These are phyloP conservation scores for Clupea harengus DNA, from an alignment of 2,113 vertebrate genomes.

Conservation along the genomic window DNA sequence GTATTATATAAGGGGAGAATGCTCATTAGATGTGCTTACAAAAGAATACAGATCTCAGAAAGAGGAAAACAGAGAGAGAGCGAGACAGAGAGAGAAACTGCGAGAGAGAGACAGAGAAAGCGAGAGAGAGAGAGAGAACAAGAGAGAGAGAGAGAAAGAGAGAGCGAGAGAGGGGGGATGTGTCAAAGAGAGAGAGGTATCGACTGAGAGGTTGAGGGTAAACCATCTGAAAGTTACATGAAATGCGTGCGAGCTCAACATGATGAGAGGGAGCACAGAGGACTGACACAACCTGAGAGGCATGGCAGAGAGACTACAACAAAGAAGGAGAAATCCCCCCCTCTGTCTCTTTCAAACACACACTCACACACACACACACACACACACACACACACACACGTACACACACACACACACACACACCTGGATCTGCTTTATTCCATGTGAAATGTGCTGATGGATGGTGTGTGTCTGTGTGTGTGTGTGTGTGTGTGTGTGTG, in stretches of 20 bases:
- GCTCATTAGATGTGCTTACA: background rate
- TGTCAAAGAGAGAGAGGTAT: constrained; percentile 7
- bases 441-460: constrained; percentile 75
- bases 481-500: constrained; percentile 2
- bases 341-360: background rate
- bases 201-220: constrained; percentile 18
- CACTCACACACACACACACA: background rate
- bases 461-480: constrained; percentile 32
- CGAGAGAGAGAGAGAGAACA: too few species aligned
- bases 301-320: constrained; percentile 58
- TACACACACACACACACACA: constrained; percentile 40
- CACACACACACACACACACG: constrained; percentile 7
- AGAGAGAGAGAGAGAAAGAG: background rate
- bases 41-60: constrained; percentile 15
- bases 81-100: background rate
- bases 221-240: constrained; percentile 8
- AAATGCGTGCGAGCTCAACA: background rate
- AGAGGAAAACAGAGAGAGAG: constrained; percentile 14
- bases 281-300: constrained; percentile 40
- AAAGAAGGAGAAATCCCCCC: constrained; percentile 65
- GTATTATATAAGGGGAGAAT: background rate
- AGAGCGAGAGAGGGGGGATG: background rate
- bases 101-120: background rate
- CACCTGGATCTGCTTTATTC: constrained; percentile 70
- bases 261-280: constrained; percentile 21